Evolutionary conservation across 2,113 vertebrate genomes (phyloP).

Genomic region (Leptocoma aspasia): DNA sequence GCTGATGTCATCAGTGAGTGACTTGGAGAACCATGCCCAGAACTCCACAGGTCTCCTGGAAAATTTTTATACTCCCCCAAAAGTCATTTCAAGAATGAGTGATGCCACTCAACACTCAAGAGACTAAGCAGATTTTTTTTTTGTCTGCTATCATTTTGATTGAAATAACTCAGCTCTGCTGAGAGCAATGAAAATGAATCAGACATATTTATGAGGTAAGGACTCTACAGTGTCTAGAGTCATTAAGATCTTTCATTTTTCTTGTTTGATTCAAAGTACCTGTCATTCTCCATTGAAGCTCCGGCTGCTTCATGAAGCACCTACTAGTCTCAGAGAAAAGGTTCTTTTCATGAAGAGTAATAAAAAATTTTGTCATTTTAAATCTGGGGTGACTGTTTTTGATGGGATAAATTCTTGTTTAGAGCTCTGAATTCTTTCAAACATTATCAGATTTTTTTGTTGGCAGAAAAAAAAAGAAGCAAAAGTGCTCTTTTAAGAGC

Average conservation of each 20-base stretch:
- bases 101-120: background rate
- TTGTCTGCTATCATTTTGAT: constrained; percentile 6
- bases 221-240: constrained; percentile 4
- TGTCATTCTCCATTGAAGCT: constrained; percentile 21
- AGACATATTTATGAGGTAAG: constrained; percentile 54
- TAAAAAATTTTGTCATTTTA: background rate
- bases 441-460: background rate
- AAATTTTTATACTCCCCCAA: background rate
- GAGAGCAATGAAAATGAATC: constrained; percentile 47
- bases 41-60: background rate
- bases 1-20: background rate
- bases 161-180: constrained; percentile 1
- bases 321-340: background rate
- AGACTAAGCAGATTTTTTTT: background rate
- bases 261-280: constrained; percentile 38
- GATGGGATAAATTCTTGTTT: background rate
- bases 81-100: background rate
- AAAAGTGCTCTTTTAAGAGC: background rate
- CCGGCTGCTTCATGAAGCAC: background rate
- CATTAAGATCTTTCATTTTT: constrained; percentile 48
- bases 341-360: background rate
- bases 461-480: background rate
- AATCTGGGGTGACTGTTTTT: background rate
- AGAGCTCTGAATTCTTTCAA: background rate
- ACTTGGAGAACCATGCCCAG: background rate